phyloP scores from a whole-genome alignment of 2,113 vertebrate genomes.

The Otis tarda region DNA sequence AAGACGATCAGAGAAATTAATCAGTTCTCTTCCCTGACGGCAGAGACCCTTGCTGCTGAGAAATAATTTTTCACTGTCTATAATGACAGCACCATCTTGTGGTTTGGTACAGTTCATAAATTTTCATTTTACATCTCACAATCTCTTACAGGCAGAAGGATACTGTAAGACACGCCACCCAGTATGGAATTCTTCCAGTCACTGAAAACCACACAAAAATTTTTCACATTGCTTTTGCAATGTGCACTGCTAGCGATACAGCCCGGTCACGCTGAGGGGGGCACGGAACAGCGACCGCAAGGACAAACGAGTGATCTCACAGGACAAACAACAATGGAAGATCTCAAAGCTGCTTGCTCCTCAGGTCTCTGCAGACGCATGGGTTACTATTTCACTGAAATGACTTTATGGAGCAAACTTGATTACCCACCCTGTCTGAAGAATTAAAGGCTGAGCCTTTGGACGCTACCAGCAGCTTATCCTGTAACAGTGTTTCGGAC shows the following conservation, averaged over 20 bases:
- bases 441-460: not conserved
- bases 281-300: too few relatives aligned
- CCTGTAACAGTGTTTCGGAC: not conserved
- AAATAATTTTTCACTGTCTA: not conserved
- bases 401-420: not conserved
- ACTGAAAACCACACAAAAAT: not conserved
- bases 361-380: not conserved
- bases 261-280: not conserved
- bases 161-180: too few relatives aligned
- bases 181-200: not conserved
- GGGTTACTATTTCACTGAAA: not conserved
- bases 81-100: constrained; percentile 54
- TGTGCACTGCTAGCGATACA: not conserved
- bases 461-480: not conserved
- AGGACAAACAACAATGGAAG: not conserved
- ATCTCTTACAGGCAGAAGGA: not conserved
- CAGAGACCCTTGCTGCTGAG: not conserved
- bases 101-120: not conserved
- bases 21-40: too few relatives aligned
- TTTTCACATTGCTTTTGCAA: not conserved
- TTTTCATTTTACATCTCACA: not conserved
- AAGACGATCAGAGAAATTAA: not conserved
- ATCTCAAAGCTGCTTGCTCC: not conserved
- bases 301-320: not conserved
- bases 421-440: too few relatives aligned